Conservation (phyloP, 2,797 vertebrate genomes). For the Falco novaeseelandiae region DNA sequence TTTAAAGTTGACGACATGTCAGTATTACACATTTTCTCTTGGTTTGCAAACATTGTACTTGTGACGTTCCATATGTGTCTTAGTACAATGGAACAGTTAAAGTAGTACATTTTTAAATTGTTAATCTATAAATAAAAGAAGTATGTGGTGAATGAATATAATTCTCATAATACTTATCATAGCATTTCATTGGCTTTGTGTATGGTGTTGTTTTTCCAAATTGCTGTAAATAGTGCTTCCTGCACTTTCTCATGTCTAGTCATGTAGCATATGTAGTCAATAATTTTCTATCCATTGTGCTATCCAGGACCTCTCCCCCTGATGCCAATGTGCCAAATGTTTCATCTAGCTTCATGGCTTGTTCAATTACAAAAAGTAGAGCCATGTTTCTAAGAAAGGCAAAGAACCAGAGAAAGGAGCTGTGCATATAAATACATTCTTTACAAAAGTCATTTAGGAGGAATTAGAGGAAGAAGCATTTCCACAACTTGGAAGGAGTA, state of each 20-base stretch:
- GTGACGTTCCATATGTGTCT: neutral
- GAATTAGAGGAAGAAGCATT: neutral
- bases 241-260: neutral
- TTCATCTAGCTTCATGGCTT: slow-evolving; percentile 6
- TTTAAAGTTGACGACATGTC: neutral
- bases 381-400: slow-evolving; percentile 26
- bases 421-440: neutral
- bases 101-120: too few relatives aligned
- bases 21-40: neutral
- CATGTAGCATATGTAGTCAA: neutral
- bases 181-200: neutral
- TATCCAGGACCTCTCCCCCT: neutral
- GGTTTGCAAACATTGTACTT: neutral
- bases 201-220: neutral
- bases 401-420: neutral
- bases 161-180: slow-evolving; percentile 23
- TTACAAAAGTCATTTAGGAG: slow-evolving; percentile 8
- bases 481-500: neutral
- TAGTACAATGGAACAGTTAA: neutral
- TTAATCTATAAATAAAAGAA: too few relatives aligned
- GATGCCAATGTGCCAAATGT: slow-evolving; percentile 6
- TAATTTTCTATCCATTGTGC: slow-evolving; percentile 12
- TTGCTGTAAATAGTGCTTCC: slow-evolving; percentile 19
- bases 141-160: neutral
- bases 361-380: slow-evolving; percentile 2